Conservation (phyloP, 2,888 invertebrate genomes). For the Lepidonotus clava region DNA sequence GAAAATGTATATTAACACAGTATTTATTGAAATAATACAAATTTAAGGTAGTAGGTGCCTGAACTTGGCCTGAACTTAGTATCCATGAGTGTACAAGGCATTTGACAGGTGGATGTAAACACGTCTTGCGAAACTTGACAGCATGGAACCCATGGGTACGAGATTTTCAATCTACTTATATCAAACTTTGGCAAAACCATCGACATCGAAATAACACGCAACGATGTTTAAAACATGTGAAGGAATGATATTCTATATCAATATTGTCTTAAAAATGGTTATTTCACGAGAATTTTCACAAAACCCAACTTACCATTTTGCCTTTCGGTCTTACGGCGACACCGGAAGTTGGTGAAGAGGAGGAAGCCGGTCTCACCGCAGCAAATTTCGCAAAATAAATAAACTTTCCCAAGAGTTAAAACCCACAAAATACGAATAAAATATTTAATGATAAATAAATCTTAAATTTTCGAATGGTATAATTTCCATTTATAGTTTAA, state of each 20-base stretch:
- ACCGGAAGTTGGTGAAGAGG: slow-evolving; percentile 39
- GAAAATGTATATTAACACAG: too few species aligned
- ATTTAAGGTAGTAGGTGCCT: too few species aligned
- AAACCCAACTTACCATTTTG: slow-evolving; percentile 25
- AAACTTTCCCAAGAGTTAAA: background rate
- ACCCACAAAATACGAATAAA: too few species aligned
- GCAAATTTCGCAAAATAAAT: background rate
- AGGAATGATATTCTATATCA: background rate
- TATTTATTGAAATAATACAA: too few species aligned
- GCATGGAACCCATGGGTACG: background rate
- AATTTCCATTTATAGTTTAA: too few species aligned
- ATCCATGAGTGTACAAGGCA: too few species aligned
- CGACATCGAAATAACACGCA: background rate
- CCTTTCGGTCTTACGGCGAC: background rate
- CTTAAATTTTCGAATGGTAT: background rate
- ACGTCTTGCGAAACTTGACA: too few species aligned
- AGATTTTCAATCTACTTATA: background rate
- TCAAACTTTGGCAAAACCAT: background rate
- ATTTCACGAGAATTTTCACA: background rate
- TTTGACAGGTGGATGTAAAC: too few species aligned
- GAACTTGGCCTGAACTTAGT: too few species aligned
- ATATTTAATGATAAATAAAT: slow-evolving; percentile 24
- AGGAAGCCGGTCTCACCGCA: background rate
- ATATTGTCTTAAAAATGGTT: background rate
- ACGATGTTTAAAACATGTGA: background rate